Evolutionary conservation across 2,797 vertebrate species (phyloP).

Genomic region (Scolopax bukidnonensis): DNA sequence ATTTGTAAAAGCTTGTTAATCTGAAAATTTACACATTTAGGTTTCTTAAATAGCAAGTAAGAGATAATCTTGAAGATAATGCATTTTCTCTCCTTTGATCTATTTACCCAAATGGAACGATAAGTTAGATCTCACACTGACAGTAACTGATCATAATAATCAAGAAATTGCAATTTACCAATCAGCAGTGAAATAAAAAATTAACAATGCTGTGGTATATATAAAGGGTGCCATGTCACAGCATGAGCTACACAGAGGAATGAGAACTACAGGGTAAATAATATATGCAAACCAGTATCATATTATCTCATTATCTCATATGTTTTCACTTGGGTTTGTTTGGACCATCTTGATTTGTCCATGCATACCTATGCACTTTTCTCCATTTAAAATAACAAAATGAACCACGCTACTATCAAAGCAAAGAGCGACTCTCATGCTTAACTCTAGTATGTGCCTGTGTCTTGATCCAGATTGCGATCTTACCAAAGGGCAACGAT

Average conservation of each 20-base stretch:
- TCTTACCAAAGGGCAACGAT: not conserved
- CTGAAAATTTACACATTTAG: not conserved
- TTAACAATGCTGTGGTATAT: not conserved
- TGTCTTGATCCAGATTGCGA: not conserved
- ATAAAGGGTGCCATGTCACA: not conserved
- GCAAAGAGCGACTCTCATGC: not conserved
- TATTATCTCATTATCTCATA: not conserved
- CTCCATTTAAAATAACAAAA: not conserved
- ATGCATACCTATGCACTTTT: not conserved
- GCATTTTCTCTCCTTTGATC: not conserved
- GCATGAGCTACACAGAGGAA: not conserved
- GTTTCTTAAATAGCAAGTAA: not conserved
- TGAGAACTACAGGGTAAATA: not conserved
- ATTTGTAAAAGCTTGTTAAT: not conserved
- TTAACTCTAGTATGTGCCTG: not conserved
- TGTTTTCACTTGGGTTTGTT: not conserved
- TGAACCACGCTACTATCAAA: accelerated
- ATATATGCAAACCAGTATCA: not conserved
- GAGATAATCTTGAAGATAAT: not conserved
- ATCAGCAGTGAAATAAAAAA: not conserved
- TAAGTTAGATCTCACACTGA: not conserved
- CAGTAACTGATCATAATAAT: not conserved
- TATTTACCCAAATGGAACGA: not conserved
- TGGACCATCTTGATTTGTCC: not conserved
- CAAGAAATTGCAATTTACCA: not conserved